These are phyloP conservation scores for Encarsia formosa DNA, from an alignment of 2,888 invertebrate genomes.

Conservation along the genomic window DNA sequence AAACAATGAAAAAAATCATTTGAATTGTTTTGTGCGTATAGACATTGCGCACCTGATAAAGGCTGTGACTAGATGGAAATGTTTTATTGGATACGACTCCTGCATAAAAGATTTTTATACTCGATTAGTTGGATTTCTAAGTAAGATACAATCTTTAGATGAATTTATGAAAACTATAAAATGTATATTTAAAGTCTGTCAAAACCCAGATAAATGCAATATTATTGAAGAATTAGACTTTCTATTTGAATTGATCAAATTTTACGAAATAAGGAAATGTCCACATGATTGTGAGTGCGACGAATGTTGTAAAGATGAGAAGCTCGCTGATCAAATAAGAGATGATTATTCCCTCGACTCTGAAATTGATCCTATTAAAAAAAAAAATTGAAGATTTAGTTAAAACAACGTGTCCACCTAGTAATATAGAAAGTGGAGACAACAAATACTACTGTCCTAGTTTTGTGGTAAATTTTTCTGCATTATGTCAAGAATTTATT, in stretches of 20 bases:
- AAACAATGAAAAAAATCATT: background rate
- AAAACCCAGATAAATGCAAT: background rate
- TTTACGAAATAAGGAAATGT: background rate
- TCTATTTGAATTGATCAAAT: background rate
- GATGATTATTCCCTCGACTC: background rate
- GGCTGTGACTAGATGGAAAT: background rate
- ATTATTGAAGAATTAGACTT: background rate
- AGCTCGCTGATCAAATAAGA: background rate
- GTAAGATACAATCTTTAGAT: background rate
- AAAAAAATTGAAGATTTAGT: background rate
- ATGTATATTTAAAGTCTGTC: background rate
- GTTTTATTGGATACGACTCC: background rate
- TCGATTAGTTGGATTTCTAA: background rate
- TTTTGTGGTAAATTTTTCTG: background rate
- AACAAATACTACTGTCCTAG: background rate
- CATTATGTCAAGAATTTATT: background rate
- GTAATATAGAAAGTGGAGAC: background rate
- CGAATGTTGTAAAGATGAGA: background rate
- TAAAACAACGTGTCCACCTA: background rate
- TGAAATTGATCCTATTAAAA: background rate
- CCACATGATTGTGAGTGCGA: background rate
- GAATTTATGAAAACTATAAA: background rate
- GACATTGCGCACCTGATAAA: constrained; percentile 1
- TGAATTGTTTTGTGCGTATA: background rate
- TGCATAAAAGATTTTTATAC: background rate